A percentile compares a stretch with the other conserved stretches of the same genome.
phyloP scores from a whole-genome alignment of 2,113 vertebrate genomes.

The Apus apus region DNA sequence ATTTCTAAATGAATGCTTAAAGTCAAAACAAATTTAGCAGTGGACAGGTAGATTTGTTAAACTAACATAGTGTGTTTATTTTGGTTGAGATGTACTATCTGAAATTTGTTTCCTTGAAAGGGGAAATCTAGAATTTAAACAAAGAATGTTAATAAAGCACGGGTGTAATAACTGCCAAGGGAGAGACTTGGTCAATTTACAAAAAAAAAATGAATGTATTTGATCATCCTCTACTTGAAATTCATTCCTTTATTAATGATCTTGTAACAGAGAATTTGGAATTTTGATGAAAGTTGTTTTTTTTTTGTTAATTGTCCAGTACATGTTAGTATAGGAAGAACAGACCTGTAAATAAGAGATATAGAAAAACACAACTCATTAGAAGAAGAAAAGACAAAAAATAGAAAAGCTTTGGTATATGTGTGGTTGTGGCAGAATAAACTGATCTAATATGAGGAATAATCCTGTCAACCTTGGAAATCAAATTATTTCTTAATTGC shows the following conservation, averaged over 20 bases:
- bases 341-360: background rate
- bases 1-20: background rate
- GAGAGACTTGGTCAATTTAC: conserved; percentile 2
- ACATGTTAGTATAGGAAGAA: background rate
- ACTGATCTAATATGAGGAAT: background rate
- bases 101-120: background rate
- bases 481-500: background rate
- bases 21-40: background rate
- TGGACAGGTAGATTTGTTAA: background rate
- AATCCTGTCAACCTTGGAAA: background rate
- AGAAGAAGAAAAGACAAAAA: background rate
- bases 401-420: background rate
- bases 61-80: background rate
- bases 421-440: background rate
- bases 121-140: conserved; percentile 7
- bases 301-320: background rate
- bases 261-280: background rate
- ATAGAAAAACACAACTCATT: background rate
- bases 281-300: background rate
- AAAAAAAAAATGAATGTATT: background rate
- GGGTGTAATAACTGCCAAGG: background rate
- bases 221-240: background rate
- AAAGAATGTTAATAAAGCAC: conserved; percentile 16
- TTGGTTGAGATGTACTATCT: background rate
- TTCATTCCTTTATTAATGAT: background rate